These are phyloP conservation scores for Parazoanthus atlanticus DNA, from an alignment of 92 coral and sea anemone genomes.

Conservation along the genomic window DNA sequence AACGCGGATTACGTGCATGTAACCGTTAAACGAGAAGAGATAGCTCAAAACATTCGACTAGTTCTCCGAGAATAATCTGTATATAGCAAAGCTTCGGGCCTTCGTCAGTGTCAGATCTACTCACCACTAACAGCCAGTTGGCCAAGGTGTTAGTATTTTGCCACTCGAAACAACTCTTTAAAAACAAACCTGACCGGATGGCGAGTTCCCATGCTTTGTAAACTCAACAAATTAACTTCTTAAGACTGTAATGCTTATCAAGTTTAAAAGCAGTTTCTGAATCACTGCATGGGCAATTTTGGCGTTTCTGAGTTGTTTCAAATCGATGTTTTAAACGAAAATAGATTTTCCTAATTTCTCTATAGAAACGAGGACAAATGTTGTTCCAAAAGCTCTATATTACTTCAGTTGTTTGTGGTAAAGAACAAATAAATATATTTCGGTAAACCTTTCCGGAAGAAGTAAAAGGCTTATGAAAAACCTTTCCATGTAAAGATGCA, in stretches of 20 bases:
- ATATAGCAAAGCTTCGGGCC: background rate
- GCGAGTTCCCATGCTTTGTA: constrained; percentile 22
- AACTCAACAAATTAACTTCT: constrained; percentile 2
- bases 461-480: background rate
- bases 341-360: background rate
- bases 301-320: background rate
- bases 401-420: background rate
- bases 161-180: background rate
- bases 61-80: background rate
- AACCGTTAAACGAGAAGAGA: background rate
- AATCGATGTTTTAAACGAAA: too few species aligned
- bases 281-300: constrained; percentile 17
- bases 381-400: background rate
- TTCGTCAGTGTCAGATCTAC: background rate
- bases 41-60: background rate
- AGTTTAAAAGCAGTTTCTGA: background rate
- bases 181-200: constrained; percentile 20
- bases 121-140: background rate
- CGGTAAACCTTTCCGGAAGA: background rate
- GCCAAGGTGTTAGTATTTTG: background rate
- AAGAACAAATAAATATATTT: background rate
- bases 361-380: background rate
- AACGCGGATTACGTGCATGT: background rate
- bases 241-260: background rate
- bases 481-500: background rate